Evolutionary conservation across 2,797 vertebrate species (phyloP).

Genomic region (Danio aesculapii): DNA sequence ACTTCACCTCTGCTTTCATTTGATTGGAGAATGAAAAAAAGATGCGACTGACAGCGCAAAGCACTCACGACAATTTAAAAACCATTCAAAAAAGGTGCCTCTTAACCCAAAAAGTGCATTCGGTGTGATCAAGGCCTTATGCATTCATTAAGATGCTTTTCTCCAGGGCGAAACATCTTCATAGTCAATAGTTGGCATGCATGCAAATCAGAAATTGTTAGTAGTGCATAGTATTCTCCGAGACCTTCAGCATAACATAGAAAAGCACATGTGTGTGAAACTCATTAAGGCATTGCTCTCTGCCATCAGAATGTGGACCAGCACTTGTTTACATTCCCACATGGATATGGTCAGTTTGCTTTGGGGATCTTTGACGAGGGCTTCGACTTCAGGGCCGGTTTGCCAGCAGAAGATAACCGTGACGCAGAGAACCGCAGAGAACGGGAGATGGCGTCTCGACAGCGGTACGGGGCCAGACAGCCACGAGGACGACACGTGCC

Average conservation of each 20-base stretch:
- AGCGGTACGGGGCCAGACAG: conserved; percentile 88
- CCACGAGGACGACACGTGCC: conserved; percentile 89
- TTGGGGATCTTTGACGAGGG: conserved; percentile 94
- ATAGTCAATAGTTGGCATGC: neutral
- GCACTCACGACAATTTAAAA: too few species aligned
- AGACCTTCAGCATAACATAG: neutral
- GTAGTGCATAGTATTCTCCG: neutral
- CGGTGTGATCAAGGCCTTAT: too few species aligned
- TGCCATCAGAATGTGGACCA: conserved; percentile 85
- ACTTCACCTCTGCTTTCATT: too few species aligned
- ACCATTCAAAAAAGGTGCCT: too few species aligned
- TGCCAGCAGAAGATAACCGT: conserved; percentile 84
- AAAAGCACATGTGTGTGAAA: neutral
- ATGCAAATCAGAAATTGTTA: neutral
- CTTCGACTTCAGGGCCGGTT: conserved; percentile 87
- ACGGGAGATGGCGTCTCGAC: conserved; percentile 89
- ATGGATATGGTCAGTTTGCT: conserved; percentile 91
- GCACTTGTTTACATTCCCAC: conserved; percentile 90
- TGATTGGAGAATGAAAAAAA: too few species aligned
- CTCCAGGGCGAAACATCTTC: neutral
- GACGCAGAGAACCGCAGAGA: conserved; percentile 90
- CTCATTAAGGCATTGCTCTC: neutral
- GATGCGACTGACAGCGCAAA: too few species aligned
- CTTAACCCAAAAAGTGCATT: too few species aligned
- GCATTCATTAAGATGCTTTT: neutral